These are phyloP conservation scores for Cyanocitta stelleri DNA, from an alignment of 2,113 vertebrate species.

Conservation along the genomic window DNA sequence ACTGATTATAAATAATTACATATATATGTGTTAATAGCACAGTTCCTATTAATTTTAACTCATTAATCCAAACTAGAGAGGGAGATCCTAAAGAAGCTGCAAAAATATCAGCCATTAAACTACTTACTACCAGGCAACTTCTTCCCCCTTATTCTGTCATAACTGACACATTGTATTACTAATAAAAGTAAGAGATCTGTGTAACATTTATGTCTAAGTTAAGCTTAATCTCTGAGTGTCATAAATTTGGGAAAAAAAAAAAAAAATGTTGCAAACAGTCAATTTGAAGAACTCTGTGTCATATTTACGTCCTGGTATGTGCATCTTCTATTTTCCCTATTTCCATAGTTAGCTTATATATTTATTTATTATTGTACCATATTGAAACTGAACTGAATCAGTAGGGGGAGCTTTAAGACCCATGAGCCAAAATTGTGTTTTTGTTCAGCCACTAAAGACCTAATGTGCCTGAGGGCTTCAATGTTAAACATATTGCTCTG, in stretches of 20 bases:
- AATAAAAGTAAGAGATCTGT: not conserved
- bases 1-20: not conserved
- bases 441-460: not conserved
- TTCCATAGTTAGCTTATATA: not conserved
- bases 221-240: not conserved
- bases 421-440: not conserved
- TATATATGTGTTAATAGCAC: not conserved
- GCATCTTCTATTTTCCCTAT: not conserved
- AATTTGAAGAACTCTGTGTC: not conserved
- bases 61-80: not conserved
- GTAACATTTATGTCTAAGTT: not conserved
- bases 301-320: not conserved
- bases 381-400: not conserved
- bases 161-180: not conserved
- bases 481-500: slow-evolving; percentile 26
- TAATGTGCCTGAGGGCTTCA: not conserved
- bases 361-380: not conserved
- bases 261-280: not conserved
- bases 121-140: not conserved
- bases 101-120: not conserved
- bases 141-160: not conserved
- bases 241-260: not conserved
- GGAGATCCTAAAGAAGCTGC: not conserved
- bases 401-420: slow-evolving; percentile 22
- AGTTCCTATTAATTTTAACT: not conserved